Evolutionary conservation across 1,140 invertebrate genomes (phyloP).

Genomic region (Frieseomelitta varia): DNA sequence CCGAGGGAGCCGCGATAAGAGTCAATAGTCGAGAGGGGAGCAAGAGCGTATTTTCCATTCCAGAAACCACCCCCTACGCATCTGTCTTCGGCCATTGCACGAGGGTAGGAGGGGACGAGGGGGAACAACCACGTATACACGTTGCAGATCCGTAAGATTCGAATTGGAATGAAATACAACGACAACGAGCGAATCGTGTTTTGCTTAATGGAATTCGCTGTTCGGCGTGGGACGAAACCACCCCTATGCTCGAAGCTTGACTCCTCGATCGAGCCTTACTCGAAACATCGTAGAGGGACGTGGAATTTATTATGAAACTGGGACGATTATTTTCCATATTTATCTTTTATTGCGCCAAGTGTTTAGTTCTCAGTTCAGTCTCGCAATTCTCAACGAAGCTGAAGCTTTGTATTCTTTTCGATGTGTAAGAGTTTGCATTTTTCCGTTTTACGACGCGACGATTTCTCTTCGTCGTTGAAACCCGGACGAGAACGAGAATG

Average conservation of each 20-base stretch:
- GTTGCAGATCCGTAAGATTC: constrained; percentile 45
- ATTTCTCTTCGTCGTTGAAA: no score
- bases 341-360: no score
- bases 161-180: constrained; percentile 60
- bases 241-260: background rate
- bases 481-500: background rate
- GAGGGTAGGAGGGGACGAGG: no score
- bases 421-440: background rate
- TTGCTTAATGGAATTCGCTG: background rate
- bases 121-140: constrained; percentile 4
- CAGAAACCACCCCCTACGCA: constrained; percentile 57
- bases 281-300: no score
- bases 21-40: constrained; percentile 53
- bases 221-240: constrained; percentile 20
- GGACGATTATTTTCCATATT: no score
- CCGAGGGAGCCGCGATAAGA: constrained; percentile 53
- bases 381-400: no score
- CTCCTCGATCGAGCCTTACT: background rate
- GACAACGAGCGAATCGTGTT: constrained; percentile 41
- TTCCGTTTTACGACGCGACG: no score
- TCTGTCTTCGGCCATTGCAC: constrained; percentile 48
- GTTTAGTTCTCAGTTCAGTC: no score
- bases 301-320: no score
- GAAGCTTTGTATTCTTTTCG: no score
- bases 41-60: constrained; percentile 61